Conservation (phyloP, 53 echinoderm and acorn worm species). For the Actinopyga echinites region DNA sequence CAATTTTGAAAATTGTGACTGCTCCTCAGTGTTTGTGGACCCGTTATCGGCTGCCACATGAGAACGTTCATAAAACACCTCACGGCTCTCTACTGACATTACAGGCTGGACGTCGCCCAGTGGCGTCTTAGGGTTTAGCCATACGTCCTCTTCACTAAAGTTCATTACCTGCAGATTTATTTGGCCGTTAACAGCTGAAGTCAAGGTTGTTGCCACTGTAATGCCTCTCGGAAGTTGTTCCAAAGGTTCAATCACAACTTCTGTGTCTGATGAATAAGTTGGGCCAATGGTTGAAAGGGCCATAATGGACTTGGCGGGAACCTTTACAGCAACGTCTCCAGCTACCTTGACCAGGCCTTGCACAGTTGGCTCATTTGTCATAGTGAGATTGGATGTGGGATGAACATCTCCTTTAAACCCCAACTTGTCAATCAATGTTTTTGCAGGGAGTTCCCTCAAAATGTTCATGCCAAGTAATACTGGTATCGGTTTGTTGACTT, state of each 20-base stretch:
- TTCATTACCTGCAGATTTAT: conserved; percentile 6
- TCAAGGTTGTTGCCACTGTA: not conserved
- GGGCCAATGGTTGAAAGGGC: not conserved
- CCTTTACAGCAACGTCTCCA: not conserved
- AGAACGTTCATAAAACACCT: not conserved
- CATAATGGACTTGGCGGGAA: not conserved
- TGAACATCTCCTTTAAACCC: not conserved
- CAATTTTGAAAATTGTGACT: not conserved
- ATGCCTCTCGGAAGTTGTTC: conserved; percentile 4
- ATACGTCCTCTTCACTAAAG: conserved; percentile 15
- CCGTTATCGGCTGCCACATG: not conserved
- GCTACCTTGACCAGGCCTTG: conserved; percentile 34
- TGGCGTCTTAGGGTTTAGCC: conserved; percentile 14
- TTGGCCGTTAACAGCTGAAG: not conserved
- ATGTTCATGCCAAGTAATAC: conserved; percentile 50
- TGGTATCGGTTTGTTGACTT: not conserved
- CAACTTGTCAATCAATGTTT: not conserved
- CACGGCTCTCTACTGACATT: not conserved
- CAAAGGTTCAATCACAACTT: conserved; percentile 10
- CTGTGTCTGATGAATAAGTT: not conserved
- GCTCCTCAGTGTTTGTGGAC: not conserved
- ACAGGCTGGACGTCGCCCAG: conserved; percentile 6
- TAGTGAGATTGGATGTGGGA: no score
- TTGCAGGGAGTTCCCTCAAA: not conserved
- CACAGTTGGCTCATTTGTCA: not conserved